These are phyloP conservation scores for Leptopilina clavipes DNA, from an alignment of 1,140 invertebrate species.

Conservation along the genomic window DNA sequence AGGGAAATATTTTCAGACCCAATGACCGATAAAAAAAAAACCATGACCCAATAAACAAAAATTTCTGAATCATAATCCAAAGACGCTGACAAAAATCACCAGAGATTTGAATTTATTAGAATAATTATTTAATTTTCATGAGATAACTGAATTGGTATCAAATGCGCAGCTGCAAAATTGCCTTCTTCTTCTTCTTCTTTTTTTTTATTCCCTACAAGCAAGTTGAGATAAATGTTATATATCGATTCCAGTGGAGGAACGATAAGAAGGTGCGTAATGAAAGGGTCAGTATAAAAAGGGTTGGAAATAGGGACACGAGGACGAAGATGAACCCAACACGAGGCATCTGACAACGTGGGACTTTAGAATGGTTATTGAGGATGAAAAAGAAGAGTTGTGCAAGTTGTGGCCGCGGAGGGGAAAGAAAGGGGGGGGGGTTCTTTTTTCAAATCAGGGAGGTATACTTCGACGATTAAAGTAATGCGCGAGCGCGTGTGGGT, in stretches of 20 bases:
- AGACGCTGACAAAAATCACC: too few relatives aligned
- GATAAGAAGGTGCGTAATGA: slow-evolving; percentile 44
- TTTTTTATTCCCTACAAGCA: slow-evolving; percentile 37
- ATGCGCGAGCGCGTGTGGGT: slow-evolving; percentile 40
- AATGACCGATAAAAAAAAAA: too few relatives aligned
- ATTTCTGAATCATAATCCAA: too few relatives aligned
- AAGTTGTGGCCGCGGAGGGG: slow-evolving; percentile 35
- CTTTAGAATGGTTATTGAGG: slow-evolving; percentile 39
- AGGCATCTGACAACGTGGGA: slow-evolving; percentile 36
- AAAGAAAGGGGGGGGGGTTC: not conserved
- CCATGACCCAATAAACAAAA: too few relatives aligned
- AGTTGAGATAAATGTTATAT: slow-evolving; percentile 54
- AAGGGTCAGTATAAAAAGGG: not conserved
- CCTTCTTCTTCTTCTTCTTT: too few relatives aligned
- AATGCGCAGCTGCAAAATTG: slow-evolving; percentile 54
- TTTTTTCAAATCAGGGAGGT: slow-evolving; percentile 30
- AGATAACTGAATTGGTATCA: slow-evolving; percentile 22
- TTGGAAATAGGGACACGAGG: slow-evolving; percentile 11
- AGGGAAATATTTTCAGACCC: too few relatives aligned
- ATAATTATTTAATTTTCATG: too few relatives aligned
- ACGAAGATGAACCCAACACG: slow-evolving; percentile 17
- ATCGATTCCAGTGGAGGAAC: slow-evolving; percentile 53
- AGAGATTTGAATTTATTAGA: too few relatives aligned
- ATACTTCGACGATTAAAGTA: slow-evolving; percentile 41
- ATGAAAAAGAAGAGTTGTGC: slow-evolving; percentile 27